Evolutionary conservation across 2,888 invertebrate species (phyloP).

Genomic region (Epinotia brunnichana): DNA sequence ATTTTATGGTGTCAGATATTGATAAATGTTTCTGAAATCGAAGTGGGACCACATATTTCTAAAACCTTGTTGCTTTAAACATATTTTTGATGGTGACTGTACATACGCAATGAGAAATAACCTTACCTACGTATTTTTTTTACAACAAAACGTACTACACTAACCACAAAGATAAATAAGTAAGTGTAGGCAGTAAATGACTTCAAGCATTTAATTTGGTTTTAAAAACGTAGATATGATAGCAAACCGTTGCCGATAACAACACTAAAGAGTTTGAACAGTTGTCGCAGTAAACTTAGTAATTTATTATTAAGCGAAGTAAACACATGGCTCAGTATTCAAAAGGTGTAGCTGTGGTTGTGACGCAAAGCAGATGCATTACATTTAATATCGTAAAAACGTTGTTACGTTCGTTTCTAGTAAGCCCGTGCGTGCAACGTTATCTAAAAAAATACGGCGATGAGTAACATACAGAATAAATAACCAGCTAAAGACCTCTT

Average conservation of each 20-base stretch:
- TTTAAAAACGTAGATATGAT: constrained; percentile 14
- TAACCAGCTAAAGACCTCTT: constrained; percentile 72
- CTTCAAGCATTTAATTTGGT: neutral
- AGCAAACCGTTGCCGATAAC: constrained; percentile 18
- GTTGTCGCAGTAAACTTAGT: constrained; percentile 12
- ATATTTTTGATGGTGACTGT: no score
- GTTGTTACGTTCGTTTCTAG: neutral
- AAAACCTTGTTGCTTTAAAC: no score
- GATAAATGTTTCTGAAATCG: no score
- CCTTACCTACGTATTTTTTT: no score
- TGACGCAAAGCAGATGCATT: neutral
- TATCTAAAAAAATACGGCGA: constrained; percentile 53
- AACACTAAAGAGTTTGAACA: constrained; percentile 28
- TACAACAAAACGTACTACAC: no score
- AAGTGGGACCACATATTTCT: no score
- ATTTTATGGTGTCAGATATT: no score
- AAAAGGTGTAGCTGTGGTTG: neutral
- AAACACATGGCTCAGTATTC: constrained; percentile 4
- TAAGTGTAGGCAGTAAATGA: no score
- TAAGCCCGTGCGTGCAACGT: neutral
- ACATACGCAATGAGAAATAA: no score
- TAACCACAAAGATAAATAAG: no score
- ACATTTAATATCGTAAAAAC: neutral
- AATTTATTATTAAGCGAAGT: constrained; percentile 20
- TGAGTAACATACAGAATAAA: constrained; percentile 75